phyloP scores from a whole-genome alignment of 2,113 vertebrate species.

The Corydoras maculifer region DNA sequence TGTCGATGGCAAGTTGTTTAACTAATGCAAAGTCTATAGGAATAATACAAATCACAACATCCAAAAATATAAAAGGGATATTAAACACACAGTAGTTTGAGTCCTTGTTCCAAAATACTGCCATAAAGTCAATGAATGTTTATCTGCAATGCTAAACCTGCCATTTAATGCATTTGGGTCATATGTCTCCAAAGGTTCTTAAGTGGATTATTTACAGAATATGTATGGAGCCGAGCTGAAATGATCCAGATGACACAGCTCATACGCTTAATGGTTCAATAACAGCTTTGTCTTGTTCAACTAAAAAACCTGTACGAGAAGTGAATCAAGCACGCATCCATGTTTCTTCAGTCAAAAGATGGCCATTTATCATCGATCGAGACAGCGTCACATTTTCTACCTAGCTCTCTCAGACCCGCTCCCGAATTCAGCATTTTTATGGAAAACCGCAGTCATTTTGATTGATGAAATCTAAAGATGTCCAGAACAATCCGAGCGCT shows the following conservation, averaged over 20 bases:
- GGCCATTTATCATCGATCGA: constrained; percentile 99
- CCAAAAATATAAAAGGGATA: too few relatives aligned
- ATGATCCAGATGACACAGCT: neutral
- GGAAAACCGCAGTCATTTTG: constrained; percentile 99
- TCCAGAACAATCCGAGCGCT: constrained; percentile 95
- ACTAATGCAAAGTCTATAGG: too few relatives aligned
- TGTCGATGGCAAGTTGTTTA: too few relatives aligned
- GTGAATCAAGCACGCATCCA: constrained; percentile 57
- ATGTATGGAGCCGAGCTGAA: too few relatives aligned
- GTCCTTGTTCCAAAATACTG: too few relatives aligned
- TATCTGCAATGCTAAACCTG: neutral
- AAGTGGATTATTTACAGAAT: too few relatives aligned
- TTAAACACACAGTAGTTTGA: too few relatives aligned
- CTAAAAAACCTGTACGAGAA: constrained; percentile 32
- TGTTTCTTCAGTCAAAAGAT: constrained; percentile 91
- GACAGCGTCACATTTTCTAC: constrained; percentile 98
- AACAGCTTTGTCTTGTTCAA: constrained; percentile 12
- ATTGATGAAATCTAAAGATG: constrained; percentile 99
- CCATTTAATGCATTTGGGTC: too few relatives aligned
- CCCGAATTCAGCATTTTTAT: constrained; percentile 99
- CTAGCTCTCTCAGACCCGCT: constrained; percentile 93
- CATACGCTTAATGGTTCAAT: neutral
- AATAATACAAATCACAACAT: too few relatives aligned
- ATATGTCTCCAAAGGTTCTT: too few relatives aligned
- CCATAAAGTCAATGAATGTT: neutral